A percentile compares a stretch with the other conserved stretches of the same genome.
Evolutionary conservation across 2,797 vertebrate genomes (phyloP).

Genomic region (Lacerta viridis): DNA sequence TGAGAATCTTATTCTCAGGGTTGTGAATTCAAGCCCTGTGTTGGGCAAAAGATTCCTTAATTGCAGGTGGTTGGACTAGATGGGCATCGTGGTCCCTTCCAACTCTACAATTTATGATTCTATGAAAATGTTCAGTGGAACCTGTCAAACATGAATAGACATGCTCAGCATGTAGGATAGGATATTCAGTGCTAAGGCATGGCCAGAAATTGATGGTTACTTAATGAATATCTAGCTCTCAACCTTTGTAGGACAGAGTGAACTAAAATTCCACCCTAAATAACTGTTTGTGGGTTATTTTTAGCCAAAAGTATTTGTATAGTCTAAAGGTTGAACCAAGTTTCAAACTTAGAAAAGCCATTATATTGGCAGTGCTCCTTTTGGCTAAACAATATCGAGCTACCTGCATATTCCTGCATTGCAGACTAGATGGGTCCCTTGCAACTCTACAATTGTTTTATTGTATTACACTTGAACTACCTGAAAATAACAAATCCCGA

Average conservation of each 20-base stretch:
- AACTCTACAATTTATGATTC: no score
- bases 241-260: not conserved
- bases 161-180: not conserved
- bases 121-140: not conserved
- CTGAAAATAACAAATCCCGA: not conserved
- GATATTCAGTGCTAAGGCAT: not conserved
- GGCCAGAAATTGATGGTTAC: not conserved
- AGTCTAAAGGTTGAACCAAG: not conserved
- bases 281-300: not conserved
- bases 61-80: no score
- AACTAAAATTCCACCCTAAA: not conserved
- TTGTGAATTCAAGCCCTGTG: no score
- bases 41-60: no score
- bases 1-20: no score
- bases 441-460: no score
- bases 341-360: not conserved
- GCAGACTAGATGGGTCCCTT: no score
- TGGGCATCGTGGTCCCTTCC: no score
- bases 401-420: no score
- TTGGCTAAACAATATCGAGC: not conserved
- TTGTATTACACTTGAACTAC: no score
- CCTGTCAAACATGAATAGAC: not conserved
- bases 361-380: not conserved
- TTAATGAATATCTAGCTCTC: not conserved
- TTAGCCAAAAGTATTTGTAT: not conserved